phyloP scores from a whole-genome alignment of 2,113 vertebrate species.

The Grammomys dolichurus region DNA sequence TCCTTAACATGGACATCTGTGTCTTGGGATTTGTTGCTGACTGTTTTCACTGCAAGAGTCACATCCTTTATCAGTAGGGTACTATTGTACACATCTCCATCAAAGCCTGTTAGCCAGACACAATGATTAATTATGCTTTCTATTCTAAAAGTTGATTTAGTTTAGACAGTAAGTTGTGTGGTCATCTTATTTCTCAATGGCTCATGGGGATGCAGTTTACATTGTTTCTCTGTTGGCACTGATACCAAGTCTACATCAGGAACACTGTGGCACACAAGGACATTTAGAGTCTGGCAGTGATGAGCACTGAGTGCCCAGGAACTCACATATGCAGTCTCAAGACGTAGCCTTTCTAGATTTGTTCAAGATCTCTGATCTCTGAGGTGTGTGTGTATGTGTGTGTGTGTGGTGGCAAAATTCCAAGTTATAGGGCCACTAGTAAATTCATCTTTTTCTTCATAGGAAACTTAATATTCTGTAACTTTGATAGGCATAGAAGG shows the following conservation, averaged over 20 bases:
- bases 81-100: not conserved
- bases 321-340: not conserved
- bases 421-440: not conserved
- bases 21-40: not conserved
- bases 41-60: not conserved
- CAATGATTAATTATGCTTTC: constrained; percentile 36
- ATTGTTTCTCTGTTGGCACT: not conserved
- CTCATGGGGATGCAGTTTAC: not conserved
- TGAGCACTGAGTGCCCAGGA: not conserved
- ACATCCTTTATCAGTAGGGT: not conserved
- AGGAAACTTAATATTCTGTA: not conserved
- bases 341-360: not conserved
- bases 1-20: not conserved
- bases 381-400: not conserved
- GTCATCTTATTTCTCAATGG: not conserved
- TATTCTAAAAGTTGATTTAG: constrained; percentile 47
- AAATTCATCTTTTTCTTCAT: not conserved
- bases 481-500: not conserved
- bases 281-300: not conserved
- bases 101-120: not conserved
- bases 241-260: not conserved
- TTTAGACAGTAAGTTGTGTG: constrained; percentile 5
- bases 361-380: not conserved
- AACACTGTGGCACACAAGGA: not conserved
- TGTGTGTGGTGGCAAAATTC: not conserved